Evolutionary conservation across 1,140 invertebrate genomes (phyloP), one percentile per base, ranked within the genome.

Genomic region (Formica selysi): DNA sequence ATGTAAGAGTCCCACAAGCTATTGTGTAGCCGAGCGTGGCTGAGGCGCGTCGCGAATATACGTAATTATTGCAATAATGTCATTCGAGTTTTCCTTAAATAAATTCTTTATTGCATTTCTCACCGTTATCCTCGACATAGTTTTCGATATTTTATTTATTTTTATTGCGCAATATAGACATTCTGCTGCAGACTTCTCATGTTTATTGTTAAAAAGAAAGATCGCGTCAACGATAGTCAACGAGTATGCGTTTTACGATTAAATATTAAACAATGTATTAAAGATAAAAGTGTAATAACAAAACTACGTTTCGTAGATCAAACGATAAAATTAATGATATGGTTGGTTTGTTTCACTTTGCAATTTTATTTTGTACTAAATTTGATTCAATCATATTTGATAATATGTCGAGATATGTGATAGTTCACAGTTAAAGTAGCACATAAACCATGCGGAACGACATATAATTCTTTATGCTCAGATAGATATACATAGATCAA

Each of bases 41-140:
- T 3, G 44, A 10, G n/a, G 16, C 11, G 16, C 11, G 11, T n/a
- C 29, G 64, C 64, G 65, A 68, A 54, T 80, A 70, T 70, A 29
- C 26, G 1, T 29, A 80, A 80, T 80, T 70, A 54, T 44, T 8
- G 26, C 11, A 10, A 78, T 44, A 78, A 65, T 78, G 48, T 78
- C 19, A 48, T 10, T 32, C 16, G 7, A 22, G 16, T 29, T 41
- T 38, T 38, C 11, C 19, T 54, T 26, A 22, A 3, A 11, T 22
- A n/a, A 59, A 48, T 19, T 19, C 19, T 29, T 38, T 22, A 8
- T 16, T 22, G 7, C 22, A 76, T 13, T 11, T 16, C 38, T 36
- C 29, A 11, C 13, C 13, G 44, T 73, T 73, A 54, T 6, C 22
- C 61, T 29, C 36, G 65, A 68, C 16, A 10, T 7, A n/a, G 1